phyloP scores from a whole-genome alignment of 1,140 invertebrate genomes.

The Cyrtorhinus lividipennis region DNA sequence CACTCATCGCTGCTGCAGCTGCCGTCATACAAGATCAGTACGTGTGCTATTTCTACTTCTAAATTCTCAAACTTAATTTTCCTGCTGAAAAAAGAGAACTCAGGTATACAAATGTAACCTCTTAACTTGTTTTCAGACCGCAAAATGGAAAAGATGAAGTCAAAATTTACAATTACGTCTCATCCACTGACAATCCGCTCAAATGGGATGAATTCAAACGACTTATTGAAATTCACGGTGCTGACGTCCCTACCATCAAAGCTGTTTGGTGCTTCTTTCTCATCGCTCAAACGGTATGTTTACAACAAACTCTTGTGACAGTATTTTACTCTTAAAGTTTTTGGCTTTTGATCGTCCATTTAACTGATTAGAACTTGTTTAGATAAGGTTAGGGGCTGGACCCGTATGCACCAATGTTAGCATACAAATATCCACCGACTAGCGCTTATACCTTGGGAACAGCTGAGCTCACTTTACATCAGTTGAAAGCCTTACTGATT shows the following conservation, averaged over 20 bases:
- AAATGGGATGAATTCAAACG: slow-evolving; percentile 41
- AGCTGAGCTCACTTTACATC: too few relatives aligned
- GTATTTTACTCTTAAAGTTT: too few relatives aligned
- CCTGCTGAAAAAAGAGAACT: not conserved
- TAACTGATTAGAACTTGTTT: too few relatives aligned
- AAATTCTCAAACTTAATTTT: not conserved
- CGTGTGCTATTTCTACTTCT: not conserved
- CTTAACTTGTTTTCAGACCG: not conserved
- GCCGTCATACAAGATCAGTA: slow-evolving; percentile 24
- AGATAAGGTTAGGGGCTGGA: too few relatives aligned
- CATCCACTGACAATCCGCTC: slow-evolving; percentile 39
- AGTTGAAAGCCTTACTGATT: too few relatives aligned
- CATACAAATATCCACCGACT: too few relatives aligned
- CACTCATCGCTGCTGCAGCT: slow-evolving; percentile 55
- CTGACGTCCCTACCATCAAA: slow-evolving; percentile 31
- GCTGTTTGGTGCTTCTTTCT: slow-evolving; percentile 41
- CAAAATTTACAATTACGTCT: slow-evolving; percentile 41
- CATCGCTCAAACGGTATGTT: slow-evolving; percentile 30
- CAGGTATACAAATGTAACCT: not conserved
- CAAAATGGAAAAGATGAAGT: slow-evolving; percentile 15
- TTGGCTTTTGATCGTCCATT: too few relatives aligned
- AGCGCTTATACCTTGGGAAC: too few relatives aligned
- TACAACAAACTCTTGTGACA: too few relatives aligned
- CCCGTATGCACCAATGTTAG: too few relatives aligned
- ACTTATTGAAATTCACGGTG: slow-evolving; percentile 31